Evolutionary conservation across 2,888 invertebrate species (phyloP).

Genomic region (Ecdyonurus torrentis): DNA sequence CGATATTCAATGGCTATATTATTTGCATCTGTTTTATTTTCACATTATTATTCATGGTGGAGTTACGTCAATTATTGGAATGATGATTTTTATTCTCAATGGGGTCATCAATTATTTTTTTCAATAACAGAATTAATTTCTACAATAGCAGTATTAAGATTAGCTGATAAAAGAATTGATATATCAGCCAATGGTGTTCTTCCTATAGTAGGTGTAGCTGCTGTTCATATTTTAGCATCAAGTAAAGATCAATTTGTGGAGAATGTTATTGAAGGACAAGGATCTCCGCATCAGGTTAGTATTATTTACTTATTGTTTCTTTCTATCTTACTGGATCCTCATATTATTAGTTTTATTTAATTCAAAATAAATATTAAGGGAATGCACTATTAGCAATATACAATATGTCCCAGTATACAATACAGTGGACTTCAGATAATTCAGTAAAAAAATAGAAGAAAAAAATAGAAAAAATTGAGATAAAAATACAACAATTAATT

Average conservation of each 20-base stretch:
- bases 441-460: too few species aligned
- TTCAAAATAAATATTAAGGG: too few species aligned
- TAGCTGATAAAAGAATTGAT: neutral
- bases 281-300: constrained; percentile 43
- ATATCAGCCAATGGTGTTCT: constrained; percentile 31
- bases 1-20: constrained; percentile 42
- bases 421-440: too few species aligned
- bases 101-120: constrained; percentile 50
- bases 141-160: constrained; percentile 16
- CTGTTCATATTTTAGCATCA: constrained; percentile 42
- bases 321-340: too few species aligned
- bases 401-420: too few species aligned
- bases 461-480: too few species aligned
- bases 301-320: too few species aligned
- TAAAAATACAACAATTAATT: too few species aligned
- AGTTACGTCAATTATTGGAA: constrained; percentile 52
- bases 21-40: constrained; percentile 43
- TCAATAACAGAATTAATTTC: constrained; percentile 43
- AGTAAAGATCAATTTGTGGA: constrained; percentile 46
- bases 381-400: too few species aligned
- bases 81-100: constrained; percentile 50
- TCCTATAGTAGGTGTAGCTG: constrained; percentile 37
- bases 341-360: too few species aligned
- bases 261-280: constrained; percentile 45
- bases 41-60: constrained; percentile 54